Evolutionary conservation across 2,797 vertebrate genomes (phyloP).

Genomic region (Poecilia picta): DNA sequence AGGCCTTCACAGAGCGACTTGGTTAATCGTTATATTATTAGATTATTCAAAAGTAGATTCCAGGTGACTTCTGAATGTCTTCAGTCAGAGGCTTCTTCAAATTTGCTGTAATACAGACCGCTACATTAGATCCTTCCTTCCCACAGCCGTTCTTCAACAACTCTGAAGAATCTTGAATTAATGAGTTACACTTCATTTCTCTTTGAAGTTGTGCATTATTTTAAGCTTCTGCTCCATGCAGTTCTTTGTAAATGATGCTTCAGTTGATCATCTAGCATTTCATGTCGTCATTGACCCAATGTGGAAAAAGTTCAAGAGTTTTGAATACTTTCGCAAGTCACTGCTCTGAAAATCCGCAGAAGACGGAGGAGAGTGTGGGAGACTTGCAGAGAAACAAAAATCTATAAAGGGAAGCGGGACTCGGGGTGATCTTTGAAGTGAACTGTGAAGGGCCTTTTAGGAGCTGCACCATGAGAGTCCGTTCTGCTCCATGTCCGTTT

Average conservation of each 20-base stretch:
- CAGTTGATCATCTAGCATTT: background rate
- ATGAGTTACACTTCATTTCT: too few relatives aligned
- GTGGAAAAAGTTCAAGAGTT: background rate
- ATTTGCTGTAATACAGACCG: too few relatives aligned
- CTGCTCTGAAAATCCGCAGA: slow-evolving; percentile 6
- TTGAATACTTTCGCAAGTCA: background rate
- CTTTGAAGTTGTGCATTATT: background rate
- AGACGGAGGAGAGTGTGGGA: slow-evolving; percentile 4
- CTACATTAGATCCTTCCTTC: too few relatives aligned
- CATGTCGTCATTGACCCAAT: slow-evolving; percentile 3
- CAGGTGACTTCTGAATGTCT: background rate
- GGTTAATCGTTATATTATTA: background rate
- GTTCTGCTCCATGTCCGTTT: slow-evolving; percentile 70
- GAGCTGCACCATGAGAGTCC: slow-evolving; percentile 59
- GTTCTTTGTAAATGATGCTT: background rate
- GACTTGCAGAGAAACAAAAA: slow-evolving; percentile 33
- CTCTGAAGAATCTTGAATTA: too few relatives aligned
- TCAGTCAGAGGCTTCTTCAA: too few relatives aligned
- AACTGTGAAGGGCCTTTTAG: slow-evolving; percentile 56
- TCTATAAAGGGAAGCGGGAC: slow-evolving; percentile 32
- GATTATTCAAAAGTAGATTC: background rate
- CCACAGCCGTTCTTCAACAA: too few relatives aligned
- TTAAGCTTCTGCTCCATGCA: background rate
- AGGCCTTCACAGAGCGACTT: background rate
- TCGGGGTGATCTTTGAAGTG: slow-evolving; percentile 52